Evolutionary conservation across 2,113 vertebrate species (phyloP).

Genomic region (Ascaphus truei): DNA sequence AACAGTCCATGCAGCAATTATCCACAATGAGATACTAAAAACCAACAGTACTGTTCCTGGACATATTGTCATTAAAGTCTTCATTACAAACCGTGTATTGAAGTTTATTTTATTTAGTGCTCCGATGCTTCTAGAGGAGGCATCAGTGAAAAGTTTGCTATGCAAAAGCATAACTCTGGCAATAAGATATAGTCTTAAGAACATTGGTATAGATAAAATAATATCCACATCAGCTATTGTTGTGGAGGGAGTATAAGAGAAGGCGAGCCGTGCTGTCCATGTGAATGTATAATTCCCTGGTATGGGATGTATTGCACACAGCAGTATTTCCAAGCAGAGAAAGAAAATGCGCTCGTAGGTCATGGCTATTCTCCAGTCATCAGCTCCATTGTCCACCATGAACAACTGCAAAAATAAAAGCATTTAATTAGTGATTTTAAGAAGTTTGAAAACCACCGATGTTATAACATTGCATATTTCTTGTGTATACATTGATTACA

Average conservation of each 20-base stretch:
- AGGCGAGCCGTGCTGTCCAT: conserved; percentile 96
- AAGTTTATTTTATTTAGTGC: conserved; percentile 99
- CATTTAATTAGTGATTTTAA: conserved; percentile 6
- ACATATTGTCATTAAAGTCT: conserved; percentile 99
- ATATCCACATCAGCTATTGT: conserved; percentile 98
- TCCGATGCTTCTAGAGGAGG: conserved; percentile 96
- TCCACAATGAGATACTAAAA: conserved; percentile 99
- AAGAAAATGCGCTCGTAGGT: conserved; percentile 98
- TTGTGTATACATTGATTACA: too few relatives aligned
- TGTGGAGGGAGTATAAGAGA: conserved; percentile 89
- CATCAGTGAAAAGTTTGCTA: conserved; percentile 99
- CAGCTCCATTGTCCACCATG: conserved; percentile 98
- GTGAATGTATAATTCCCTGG: conserved; percentile 97
- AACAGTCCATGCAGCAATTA: conserved; percentile 98
- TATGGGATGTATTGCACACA: conserved; percentile 97
- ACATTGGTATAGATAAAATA: conserved; percentile 99
- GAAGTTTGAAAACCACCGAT: conserved; percentile 55
- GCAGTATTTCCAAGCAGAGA: conserved; percentile 97
- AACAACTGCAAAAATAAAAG: conserved; percentile 84
- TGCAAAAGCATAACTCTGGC: conserved; percentile 98
- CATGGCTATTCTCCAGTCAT: conserved; percentile 99
- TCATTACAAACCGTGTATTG: conserved; percentile 99
- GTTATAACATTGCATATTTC: conserved; percentile 46
- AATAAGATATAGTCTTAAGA: conserved; percentile 97
- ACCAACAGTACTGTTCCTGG: conserved; percentile 97